Base-by-base conservation (phyloP, 2,888 invertebrate species). In the Drosophila pegasa region DNA sequence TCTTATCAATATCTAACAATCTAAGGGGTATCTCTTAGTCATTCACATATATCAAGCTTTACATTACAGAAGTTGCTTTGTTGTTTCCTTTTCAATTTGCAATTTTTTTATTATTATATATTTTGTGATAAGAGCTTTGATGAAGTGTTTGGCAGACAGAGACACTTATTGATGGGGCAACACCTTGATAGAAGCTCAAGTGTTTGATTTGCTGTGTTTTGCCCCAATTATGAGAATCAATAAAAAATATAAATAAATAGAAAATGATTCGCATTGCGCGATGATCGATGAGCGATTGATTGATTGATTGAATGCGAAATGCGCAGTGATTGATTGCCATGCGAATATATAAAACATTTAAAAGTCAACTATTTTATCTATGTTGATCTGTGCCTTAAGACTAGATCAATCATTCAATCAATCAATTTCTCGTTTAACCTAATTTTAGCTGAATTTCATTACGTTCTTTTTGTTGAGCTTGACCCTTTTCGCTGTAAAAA, bases 131-230 rank as follows among this genome's bases (percentile, higher is more conserved):
- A 80, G 48, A 22, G 25, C 14, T 25, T 50, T 78, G 81, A 84
- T 87, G 62, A 75, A 80, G 84, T 78, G 68, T 29, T 58, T 65
- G 71, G 22, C 58, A 63, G 61, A 38, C 27, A 16, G 48, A 70
- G 84, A 68, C 80, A 83, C 78, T 86, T 80, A 77, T 80, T 67
- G 83, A 80, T 80, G 63, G 70, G 54, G 59, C 63, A 69, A 43
- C 67, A 51, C 48, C 40, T 58, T 66, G 66, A 72, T 76, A 76
- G 22, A 45, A 51, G 14, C 50, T 50, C 62, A n/a, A 63, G 51
- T 63, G 47, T 54, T 59, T 55, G 55, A 55, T 50, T 64, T 67
- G 37, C 20, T 68, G 40, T 20, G 47, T 31, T 18, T 74, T 59
- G 41, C 27, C 35, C 52, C 48, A 75, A 57, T 75, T 74, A 57